Base-by-base conservation (phyloP, 2,888 invertebrate genomes). In the Galeopsomyia nigrocyanea region DNA sequence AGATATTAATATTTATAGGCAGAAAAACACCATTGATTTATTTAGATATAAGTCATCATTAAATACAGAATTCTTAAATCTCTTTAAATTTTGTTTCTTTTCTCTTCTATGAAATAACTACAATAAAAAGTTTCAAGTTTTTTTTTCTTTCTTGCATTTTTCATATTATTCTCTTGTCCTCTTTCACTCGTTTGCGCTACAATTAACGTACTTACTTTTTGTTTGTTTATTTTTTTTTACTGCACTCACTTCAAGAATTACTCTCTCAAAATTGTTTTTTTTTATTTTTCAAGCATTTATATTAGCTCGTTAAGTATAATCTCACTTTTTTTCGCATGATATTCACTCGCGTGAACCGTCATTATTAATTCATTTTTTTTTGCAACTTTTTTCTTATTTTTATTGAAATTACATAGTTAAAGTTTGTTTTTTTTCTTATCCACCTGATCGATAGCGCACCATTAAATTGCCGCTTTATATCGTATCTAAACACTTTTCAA, bases 321-420 rank as follows among this genome's bases (percentile, higher is more conserved):
- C 89, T 89, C 89, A 89, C 89, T 89, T 88, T 86, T 31, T 31
- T 83, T 86, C 85, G 87, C 87, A 87, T 84, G 85, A 85, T 86
- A 86, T 85, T 86, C 85, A 85, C 85, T 77, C 75, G 70, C 74
- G 69, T 72, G 75, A 76, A 78, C 77, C 71, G 71, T 66, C 66
- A 70, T 68, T 57, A 70, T 71, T 74, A 62, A 60, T 77, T 71
- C 60, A 68, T 73, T 77, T 67, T 78, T 77, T 77, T 77, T 76
- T 74, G 74, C 47, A 50, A 21, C 61, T 57, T 62, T 73, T 75
- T 73, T 53, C 62, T 62, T 77, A 55, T 9, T 72, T 82, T 82
- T 83, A 76, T 77, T 79, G 79, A 78, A 71, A 78, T 80, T 78
- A 5, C 26, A 80, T 80, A 78, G 77, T 79, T 80, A 81, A 80